Percentiles rank a stretch among this genome's conserved stretches.
phyloP scores from a whole-genome alignment of 1,140 invertebrate species.

The Drosophila mayri region DNA sequence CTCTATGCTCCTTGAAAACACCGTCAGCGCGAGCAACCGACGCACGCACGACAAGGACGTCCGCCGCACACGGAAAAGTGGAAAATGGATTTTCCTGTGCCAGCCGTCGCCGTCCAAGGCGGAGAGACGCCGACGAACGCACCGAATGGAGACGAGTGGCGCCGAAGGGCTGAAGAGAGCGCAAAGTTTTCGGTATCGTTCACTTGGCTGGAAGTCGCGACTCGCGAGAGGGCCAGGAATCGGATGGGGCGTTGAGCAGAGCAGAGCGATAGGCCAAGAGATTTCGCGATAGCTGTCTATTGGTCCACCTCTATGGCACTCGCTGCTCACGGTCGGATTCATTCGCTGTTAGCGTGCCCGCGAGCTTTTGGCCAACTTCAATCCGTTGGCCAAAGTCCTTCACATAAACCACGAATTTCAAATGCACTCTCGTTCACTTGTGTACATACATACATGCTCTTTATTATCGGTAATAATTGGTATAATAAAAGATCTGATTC shows the following conservation, averaged over 20 bases:
- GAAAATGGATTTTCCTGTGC: conserved; percentile 70
- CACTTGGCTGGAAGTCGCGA: conserved; percentile 1
- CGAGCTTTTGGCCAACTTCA: conserved; percentile 5
- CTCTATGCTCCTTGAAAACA: conserved; percentile 45
- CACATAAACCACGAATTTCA: neutral
- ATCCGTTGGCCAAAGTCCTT: neutral
- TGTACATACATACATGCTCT: conserved; percentile 31
- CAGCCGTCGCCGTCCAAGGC: conserved; percentile 5
- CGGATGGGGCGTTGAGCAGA: neutral
- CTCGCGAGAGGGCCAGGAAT: neutral
- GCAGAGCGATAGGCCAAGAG: neutral
- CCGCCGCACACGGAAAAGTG: conserved; percentile 67
- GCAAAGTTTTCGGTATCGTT: conserved; percentile 5
- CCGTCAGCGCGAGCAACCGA: conserved; percentile 60
- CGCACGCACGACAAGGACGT: conserved; percentile 76
- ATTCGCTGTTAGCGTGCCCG: neutral
- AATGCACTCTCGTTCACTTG: conserved; percentile 19
- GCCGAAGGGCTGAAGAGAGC: conserved; percentile 4
- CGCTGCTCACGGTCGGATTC: neutral
- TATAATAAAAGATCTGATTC: conserved; percentile 36
- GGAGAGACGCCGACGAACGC: conserved; percentile 1
- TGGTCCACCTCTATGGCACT: neutral
- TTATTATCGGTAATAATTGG: conserved; percentile 28
- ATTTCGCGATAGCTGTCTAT: neutral
- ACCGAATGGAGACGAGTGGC: neutral